A percentile compares a stretch with the other conserved stretches of the same genome.
Evolutionary conservation across 2,888 invertebrate genomes (phyloP).

Genomic region (Agyllia agylla): DNA sequence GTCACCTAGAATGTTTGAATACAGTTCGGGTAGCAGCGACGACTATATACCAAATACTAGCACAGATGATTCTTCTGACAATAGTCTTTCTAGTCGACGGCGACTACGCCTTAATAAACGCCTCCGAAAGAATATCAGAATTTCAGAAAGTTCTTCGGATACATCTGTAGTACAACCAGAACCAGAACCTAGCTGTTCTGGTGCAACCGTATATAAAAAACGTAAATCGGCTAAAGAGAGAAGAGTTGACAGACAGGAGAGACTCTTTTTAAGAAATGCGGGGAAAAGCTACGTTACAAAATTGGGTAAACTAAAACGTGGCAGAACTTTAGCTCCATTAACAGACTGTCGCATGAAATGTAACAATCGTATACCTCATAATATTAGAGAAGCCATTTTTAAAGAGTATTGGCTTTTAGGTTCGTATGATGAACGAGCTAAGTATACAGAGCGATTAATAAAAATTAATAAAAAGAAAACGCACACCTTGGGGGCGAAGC

Average conservation of each 20-base stretch:
- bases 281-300: neutral
- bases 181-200: neutral
- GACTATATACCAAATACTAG: neutral
- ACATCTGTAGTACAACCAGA: neutral
- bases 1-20: neutral
- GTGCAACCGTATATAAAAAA: neutral
- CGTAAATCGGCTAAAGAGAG: neutral
- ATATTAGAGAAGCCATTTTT: neutral
- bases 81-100: neutral
- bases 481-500: neutral
- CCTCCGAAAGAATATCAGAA: neutral
- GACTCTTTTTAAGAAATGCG: neutral
- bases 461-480: neutral
- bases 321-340: neutral
- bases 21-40: neutral
- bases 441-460: neutral
- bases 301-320: neutral
- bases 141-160: neutral
- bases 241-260: neutral
- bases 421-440: neutral
- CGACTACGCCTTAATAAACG: neutral
- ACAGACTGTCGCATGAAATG: neutral
- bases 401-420: neutral
- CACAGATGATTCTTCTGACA: neutral
- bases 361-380: neutral